Evolutionary conservation across 2,113 vertebrate genomes (phyloP).

Genomic region (Pseudolaguvia tuberculata): DNA sequence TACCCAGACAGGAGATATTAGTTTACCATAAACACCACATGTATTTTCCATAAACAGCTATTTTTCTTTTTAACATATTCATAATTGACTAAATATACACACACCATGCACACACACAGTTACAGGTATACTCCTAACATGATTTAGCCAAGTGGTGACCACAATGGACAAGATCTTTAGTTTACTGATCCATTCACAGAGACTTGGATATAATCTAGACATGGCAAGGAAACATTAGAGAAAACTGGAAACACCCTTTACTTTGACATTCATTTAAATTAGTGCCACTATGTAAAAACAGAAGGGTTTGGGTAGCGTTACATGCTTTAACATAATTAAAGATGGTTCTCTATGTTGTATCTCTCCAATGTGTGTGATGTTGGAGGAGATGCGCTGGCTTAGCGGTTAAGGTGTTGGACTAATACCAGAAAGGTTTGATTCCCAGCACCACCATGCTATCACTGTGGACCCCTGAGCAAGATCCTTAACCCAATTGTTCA

Average conservation of each 20-base stretch:
- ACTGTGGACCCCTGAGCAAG: too few species aligned
- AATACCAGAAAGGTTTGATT: too few species aligned
- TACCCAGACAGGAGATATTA: conserved; percentile 2
- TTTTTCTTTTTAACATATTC: background rate
- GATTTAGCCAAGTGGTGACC: background rate
- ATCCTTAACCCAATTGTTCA: too few species aligned
- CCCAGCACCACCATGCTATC: too few species aligned
- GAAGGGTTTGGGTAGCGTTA: background rate
- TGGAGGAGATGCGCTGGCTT: too few species aligned
- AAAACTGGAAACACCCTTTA: background rate
- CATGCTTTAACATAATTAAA: background rate
- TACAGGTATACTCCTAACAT: background rate
- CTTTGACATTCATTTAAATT: background rate
- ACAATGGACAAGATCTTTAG: background rate
- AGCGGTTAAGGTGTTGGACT: too few species aligned
- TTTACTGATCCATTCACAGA: background rate
- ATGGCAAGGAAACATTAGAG: background rate
- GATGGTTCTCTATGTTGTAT: background rate
- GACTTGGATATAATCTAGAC: background rate
- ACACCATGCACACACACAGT: background rate
- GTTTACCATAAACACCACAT: background rate
- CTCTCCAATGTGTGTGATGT: background rate
- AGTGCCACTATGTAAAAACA: background rate
- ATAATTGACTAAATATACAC: background rate
- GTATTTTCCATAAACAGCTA: background rate